phyloP scores from a whole-genome alignment of 2,113 vertebrate species.

The Pelmatolapia mariae region DNA sequence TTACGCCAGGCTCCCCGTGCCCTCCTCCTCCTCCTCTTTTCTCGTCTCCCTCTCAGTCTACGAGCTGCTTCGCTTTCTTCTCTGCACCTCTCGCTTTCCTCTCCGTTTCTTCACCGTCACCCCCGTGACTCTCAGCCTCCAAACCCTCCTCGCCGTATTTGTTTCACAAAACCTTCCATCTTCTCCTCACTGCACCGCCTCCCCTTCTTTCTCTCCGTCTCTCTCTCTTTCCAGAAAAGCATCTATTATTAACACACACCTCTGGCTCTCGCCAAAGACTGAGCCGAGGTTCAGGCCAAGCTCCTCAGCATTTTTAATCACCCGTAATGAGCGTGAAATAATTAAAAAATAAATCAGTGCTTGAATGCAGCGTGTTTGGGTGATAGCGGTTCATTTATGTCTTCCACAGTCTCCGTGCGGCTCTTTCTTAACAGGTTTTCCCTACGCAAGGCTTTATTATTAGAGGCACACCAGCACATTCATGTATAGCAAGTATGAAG shows the following conservation, averaged over 20 bases:
- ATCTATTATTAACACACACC: slow-evolving; percentile 70
- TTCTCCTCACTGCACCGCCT: not conserved
- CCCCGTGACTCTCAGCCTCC: slow-evolving; percentile 13
- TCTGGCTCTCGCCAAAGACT: slow-evolving; percentile 49
- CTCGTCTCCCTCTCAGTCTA: not conserved
- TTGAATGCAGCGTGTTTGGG: slow-evolving; percentile 6
- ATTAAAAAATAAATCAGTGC: not conserved
- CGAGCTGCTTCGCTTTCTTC: slow-evolving; percentile 15
- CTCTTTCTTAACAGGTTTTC: slow-evolving; percentile 1
- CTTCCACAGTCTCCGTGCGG: not conserved
- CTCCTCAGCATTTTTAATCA: slow-evolving; percentile 63
- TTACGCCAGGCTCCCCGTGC: not conserved
- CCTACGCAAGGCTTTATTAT: not conserved
- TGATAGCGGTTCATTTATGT: slow-evolving; percentile 35
- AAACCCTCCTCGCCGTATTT: slow-evolving; percentile 20
- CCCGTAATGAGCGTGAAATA: slow-evolving; percentile 49
- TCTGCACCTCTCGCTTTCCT: not conserved
- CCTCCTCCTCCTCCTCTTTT: not conserved
- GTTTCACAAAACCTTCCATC: slow-evolving; percentile 56
- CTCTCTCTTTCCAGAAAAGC: slow-evolving; percentile 22
- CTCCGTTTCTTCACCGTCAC: slow-evolving; percentile 15
- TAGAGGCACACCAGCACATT: not conserved
- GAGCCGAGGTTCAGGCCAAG: slow-evolving; percentile 34
- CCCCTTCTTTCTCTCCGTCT: not conserved
- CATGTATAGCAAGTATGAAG: not conserved